These are phyloP conservation scores for Bujurquina vittata DNA, from an alignment of 2,113 vertebrate species.

Conservation along the genomic window DNA sequence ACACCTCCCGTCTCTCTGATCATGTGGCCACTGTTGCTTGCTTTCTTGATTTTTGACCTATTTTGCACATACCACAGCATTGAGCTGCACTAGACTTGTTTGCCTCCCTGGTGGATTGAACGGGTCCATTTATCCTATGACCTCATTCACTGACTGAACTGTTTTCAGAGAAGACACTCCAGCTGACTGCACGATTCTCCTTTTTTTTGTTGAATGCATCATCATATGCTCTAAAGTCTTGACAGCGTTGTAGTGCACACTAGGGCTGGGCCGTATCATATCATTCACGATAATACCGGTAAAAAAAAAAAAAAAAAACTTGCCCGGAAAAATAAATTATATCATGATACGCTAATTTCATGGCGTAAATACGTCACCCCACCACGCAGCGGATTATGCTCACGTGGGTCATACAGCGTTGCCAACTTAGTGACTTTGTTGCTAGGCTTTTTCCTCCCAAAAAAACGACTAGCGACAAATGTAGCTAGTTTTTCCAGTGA, in stretches of 20 bases:
- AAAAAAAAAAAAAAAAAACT: too few relatives aligned
- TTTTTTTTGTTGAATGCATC: background rate
- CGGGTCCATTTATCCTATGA: constrained; percentile 32
- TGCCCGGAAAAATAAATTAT: too few relatives aligned
- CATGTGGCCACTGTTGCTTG: background rate
- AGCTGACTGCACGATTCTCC: background rate
- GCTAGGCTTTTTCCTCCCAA: too few relatives aligned
- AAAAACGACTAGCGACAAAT: too few relatives aligned
- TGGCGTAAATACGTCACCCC: too few relatives aligned
- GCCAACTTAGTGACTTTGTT: too few relatives aligned
- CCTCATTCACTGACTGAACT: constrained; percentile 37
- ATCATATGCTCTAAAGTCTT: background rate
- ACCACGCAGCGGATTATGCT: too few relatives aligned
- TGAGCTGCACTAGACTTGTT: constrained; percentile 1
- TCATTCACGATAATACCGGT: too few relatives aligned
- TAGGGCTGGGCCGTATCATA: too few relatives aligned
- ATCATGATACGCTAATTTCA: too few relatives aligned
- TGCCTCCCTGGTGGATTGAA: constrained; percentile 1
- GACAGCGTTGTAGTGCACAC: background rate
- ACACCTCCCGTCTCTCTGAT: background rate
- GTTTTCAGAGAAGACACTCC: constrained; percentile 18
- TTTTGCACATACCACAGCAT: constrained; percentile 2
- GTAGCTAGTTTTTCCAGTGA: too few relatives aligned
- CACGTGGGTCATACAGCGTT: too few relatives aligned
- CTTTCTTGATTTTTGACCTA: background rate